Evolutionary conservation across 2,888 invertebrate genomes (phyloP), one percentile per base, ranked within the genome.

Genomic region (Callyntrura sp.): DNA sequence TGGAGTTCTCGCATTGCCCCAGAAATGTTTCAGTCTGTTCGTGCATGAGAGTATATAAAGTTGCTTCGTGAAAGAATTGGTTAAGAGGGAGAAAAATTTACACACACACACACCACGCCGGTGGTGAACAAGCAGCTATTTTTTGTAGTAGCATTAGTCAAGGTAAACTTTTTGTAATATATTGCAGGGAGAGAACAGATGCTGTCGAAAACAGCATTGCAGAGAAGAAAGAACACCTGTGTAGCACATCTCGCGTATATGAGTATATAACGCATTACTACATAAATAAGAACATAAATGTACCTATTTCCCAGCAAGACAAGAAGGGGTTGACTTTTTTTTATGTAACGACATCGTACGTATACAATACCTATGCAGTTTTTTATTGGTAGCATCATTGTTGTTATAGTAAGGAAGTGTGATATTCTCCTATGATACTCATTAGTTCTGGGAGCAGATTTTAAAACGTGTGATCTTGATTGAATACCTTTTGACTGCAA

Each of bases 401-500:
- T 48, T 51, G 28, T 73, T 62, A 45, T 73, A 57, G 68, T 73
- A 51, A 83, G 68, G 45, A 76, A 73, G 70, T 48, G 60, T 62
- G 82, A 57, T 78, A 55, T 78, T 65, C 48, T 65, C n/a, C n/a
- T 51, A 76, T 83, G 86, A 86, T 76, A 82, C 76, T 70, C 90
- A 90, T 90, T 87, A 86, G 90, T 90, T 90, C 86, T 90, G 90
- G 90, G 90, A 90, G 90, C 84, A 83, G 82, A 85, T 60, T 90
- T 78, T 48, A 62, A 86, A 90, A 83, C 78, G 60, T 73, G 55
- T 85, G 73, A 85, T 85, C 85, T 60, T 68, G n/a, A n/a, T n/a
- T n/a, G 35, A 55, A 70, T 51, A 57, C 20, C 51, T 65, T 68
- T 45, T 43, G 62, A 55, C 35, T 79, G 57, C 12, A 35, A 70